Evolutionary conservation across 2,797 vertebrate species (phyloP).

Genomic region (Diglossa cyanea): DNA sequence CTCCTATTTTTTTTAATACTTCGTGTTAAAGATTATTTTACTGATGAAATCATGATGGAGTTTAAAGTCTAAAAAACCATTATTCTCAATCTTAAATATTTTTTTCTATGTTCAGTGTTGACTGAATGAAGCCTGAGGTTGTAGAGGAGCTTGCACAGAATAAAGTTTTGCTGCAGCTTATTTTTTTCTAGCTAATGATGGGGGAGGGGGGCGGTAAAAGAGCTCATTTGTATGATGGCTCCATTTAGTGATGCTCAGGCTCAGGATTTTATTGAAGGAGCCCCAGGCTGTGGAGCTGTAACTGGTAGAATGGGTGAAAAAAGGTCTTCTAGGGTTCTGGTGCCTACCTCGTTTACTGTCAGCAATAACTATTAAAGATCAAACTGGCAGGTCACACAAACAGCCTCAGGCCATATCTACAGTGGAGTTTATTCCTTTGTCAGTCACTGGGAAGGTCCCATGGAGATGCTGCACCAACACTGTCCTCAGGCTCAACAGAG

Average conservation of each 20-base stretch:
- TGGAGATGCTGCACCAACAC: neutral
- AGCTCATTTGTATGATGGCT: neutral
- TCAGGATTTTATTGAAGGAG: neutral
- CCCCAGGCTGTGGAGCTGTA: neutral
- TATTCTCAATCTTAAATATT: neutral
- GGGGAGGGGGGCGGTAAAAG: neutral
- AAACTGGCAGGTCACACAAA: neutral
- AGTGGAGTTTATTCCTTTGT: neutral
- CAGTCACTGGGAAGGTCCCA: neutral
- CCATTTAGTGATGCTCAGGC: neutral
- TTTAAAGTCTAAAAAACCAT: neutral
- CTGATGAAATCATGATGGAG: neutral
- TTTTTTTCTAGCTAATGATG: neutral
- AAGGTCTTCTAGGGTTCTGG: neutral
- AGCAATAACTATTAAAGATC: slow-evolving; percentile 4
- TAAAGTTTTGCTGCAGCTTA: neutral
- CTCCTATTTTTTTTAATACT: neutral
- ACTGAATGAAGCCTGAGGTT: neutral
- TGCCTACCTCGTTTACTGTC: neutral
- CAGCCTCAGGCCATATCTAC: neutral
- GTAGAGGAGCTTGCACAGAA: neutral
- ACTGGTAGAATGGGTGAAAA: slow-evolving; percentile 19
- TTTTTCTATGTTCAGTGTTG: neutral
- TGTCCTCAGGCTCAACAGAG: neutral
- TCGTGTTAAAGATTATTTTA: neutral